Base-by-base conservation (phyloP, 1,140 invertebrate genomes). In the Rhagoletis zephyria region DNA sequence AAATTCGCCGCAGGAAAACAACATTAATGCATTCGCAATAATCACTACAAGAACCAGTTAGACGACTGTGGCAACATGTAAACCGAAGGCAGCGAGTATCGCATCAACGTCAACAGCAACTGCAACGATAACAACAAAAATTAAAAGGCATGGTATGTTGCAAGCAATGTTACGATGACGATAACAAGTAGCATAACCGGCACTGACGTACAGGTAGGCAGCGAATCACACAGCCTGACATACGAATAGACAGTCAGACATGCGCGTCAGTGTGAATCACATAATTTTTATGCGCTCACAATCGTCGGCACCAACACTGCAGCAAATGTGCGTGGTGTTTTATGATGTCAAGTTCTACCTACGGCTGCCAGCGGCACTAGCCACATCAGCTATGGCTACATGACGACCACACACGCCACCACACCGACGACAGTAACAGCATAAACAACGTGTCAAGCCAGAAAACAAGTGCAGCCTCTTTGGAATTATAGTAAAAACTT, bases 11-110 rank as follows among this genome's bases (percentile, higher is more conserved):
- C 5, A 56, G 4, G 51, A 56, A 42, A 56, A 56, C 48, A 77
- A 45, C 48, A 51, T 81, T 81, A 81, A 81, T 81, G 74, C 9
- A 81, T 81, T 56, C 45, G 74, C 48, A 81, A 81, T 81, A 51
- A 19, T 81, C 48, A 10, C 16, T 12, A 81, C 70, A 70, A 42
- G 42, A 81, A 81, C 74, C 48, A 51, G 74, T 81, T n/a, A 81
- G 74, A 81, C 74, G 19, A 81, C 45, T 56, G 48, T 10, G 48
- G 45, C 14, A 14, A 81, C 4, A 51, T 48, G 48, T 19, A 16
- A 56, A 56, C 51, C 48, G 16, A 56, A 30, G 30, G 30, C 74
- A 81, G 74, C 48, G 42, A 42, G 40, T 14, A 12, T 14, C 61
- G 12, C 42, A 30, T 70, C 40, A 70, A 42, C 40, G 67, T 70